A percentile compares a stretch with the other conserved stretches of the same genome.
Evolutionary conservation across 2,113 vertebrate species (phyloP).

Genomic region (Hirundichthys speculiger): DNA sequence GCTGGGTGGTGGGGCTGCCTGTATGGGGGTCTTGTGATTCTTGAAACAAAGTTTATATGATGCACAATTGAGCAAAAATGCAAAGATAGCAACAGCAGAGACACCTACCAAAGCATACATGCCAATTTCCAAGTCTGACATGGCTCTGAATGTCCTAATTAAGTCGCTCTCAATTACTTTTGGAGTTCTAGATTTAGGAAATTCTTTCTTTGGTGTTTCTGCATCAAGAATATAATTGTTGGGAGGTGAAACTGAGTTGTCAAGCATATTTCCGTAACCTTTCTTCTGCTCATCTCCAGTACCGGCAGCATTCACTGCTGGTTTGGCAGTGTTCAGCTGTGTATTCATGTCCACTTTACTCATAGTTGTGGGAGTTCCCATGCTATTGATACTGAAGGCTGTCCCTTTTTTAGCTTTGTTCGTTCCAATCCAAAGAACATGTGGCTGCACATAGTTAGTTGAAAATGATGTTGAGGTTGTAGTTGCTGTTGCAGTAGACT

Average conservation of each 20-base stretch:
- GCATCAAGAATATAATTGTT: slow-evolving; percentile 76
- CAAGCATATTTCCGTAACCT: slow-evolving; percentile 74
- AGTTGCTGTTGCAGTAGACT: slow-evolving; percentile 31
- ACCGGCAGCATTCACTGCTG: slow-evolving; percentile 19
- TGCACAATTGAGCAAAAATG: slow-evolving; percentile 90
- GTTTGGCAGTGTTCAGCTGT: slow-evolving; percentile 19
- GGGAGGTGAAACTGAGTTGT: slow-evolving; percentile 77
- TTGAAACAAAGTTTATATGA: slow-evolving; percentile 86
- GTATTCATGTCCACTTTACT: slow-evolving; percentile 15
- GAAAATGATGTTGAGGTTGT: slow-evolving; percentile 30
- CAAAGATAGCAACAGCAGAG: slow-evolving; percentile 89
- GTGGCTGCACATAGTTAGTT: slow-evolving; percentile 32
- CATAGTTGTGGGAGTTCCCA: slow-evolving; percentile 12
- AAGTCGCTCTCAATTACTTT: slow-evolving; percentile 78
- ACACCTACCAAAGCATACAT: slow-evolving; percentile 91
- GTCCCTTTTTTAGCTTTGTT: slow-evolving; percentile 25
- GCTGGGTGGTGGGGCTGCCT: slow-evolving; percentile 75
- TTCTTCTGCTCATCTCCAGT: slow-evolving; percentile 48
- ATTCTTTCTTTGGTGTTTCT: slow-evolving; percentile 56
- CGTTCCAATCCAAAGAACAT: slow-evolving; percentile 36
- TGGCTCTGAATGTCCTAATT: slow-evolving; percentile 75
- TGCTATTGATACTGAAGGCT: neutral
- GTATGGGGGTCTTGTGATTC: slow-evolving; percentile 84
- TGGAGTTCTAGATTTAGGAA: slow-evolving; percentile 59
- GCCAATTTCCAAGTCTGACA: slow-evolving; percentile 90